A percentile compares a stretch with the other conserved stretches of the same genome.
Evolutionary conservation across 1,140 invertebrate genomes (phyloP).

Genomic region (Leptopilina boulardi): DNA sequence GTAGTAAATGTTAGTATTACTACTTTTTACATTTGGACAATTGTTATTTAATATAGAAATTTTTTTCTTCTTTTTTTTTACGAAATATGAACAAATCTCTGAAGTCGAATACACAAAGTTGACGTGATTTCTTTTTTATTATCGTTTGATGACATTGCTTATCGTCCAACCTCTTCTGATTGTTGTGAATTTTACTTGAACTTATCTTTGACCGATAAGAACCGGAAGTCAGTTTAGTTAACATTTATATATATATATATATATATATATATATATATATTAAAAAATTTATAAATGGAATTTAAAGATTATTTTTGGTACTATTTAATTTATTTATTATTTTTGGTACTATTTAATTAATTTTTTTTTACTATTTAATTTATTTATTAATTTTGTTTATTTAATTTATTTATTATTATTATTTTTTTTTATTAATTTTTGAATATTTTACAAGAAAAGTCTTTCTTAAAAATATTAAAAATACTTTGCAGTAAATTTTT

Average conservation of each 20-base stretch:
- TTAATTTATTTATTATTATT: too few species aligned
- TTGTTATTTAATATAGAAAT: too few species aligned
- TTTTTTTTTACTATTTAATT: too few species aligned
- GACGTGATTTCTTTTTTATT: constrained; percentile 1
- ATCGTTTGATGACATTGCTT: constrained; percentile 23
- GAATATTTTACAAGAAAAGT: too few species aligned
- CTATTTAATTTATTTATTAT: too few species aligned
- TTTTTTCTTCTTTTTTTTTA: background rate
- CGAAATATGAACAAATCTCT: background rate
- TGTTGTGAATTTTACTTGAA: constrained; percentile 21
- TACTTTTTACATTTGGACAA: too few species aligned
- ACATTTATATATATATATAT: background rate
- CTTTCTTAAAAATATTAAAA: background rate
- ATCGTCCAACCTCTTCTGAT: constrained; percentile 23
- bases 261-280: too few species aligned
- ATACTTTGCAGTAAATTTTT: too few species aligned
- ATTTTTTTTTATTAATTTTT: too few species aligned
- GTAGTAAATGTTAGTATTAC: too few species aligned
- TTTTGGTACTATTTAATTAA: too few species aligned
- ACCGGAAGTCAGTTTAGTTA: constrained; percentile 2
- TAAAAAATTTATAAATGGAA: background rate
- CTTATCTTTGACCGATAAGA: constrained; percentile 26
- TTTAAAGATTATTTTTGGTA: background rate
- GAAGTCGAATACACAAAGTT: constrained; percentile 18
- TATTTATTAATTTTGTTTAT: too few species aligned